These are phyloP conservation scores for Aythya baeri DNA, from an alignment of 2,113 vertebrate genomes.

Conservation along the genomic window DNA sequence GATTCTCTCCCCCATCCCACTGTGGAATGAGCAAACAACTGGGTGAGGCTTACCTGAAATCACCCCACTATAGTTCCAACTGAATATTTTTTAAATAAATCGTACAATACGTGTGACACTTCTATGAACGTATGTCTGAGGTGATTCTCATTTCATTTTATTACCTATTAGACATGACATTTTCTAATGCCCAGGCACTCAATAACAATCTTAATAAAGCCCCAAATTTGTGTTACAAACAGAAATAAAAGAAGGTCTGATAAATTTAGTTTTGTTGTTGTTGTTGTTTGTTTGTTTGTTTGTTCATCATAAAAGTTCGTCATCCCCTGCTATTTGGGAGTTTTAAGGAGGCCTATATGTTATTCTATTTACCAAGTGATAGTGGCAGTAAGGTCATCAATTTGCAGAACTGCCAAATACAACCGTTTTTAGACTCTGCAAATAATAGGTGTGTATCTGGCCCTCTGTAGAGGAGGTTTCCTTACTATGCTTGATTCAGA, in stretches of 20 bases:
- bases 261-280: not conserved
- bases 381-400: not conserved
- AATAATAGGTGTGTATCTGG: not conserved
- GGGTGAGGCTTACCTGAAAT: not conserved
- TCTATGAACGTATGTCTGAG: not conserved
- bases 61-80: not conserved
- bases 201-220: not conserved
- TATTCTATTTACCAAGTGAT: not conserved
- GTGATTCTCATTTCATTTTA: not conserved
- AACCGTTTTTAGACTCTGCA: not conserved
- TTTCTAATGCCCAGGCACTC: not conserved
- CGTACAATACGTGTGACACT: not conserved
- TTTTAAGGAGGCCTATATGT: fast-evolving
- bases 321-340: not conserved
- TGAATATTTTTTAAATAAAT: not conserved
- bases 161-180: not conserved
- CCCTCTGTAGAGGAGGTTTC: not conserved
- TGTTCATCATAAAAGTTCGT: fast-evolving
- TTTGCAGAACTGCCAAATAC: not conserved
- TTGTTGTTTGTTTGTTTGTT: no score
- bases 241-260: not conserved
- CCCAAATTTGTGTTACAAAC: not conserved
- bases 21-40: fast-evolving
- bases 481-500: not conserved
- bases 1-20: fast-evolving